Evolutionary conservation across 2,797 vertebrate species (phyloP).

Genomic region (Oryzias dopingdopingensis): DNA sequence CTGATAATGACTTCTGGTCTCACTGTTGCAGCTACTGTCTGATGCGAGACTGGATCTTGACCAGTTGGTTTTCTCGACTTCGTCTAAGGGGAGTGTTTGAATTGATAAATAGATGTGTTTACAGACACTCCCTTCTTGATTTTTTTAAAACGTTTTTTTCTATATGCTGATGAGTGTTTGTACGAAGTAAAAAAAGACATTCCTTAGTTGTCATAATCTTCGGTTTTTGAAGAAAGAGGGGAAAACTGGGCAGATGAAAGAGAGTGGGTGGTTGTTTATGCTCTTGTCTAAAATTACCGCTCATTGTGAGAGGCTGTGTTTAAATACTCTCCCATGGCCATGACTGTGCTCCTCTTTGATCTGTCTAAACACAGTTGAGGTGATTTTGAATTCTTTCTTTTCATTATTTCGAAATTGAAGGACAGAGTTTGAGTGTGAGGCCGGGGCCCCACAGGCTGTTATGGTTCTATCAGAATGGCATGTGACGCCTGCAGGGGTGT

Average conservation of each 20-base stretch:
- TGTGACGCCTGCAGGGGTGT: conserved; percentile 58
- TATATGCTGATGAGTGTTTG: conserved; percentile 5
- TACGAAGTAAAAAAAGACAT: conserved; percentile 3
- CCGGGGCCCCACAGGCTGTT: conserved; percentile 30
- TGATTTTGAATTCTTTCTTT: conserved; percentile 32
- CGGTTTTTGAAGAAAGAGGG: conserved; percentile 38
- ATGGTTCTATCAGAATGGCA: conserved; percentile 38
- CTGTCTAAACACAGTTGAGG: conserved; percentile 39
- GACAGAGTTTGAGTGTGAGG: conserved; percentile 27
- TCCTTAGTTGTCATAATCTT: conserved; percentile 46
- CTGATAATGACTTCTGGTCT: conserved; percentile 55
- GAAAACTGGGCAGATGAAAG: conserved; percentile 24
- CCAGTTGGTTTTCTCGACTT: conserved; percentile 40
- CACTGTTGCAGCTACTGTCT: conserved; percentile 28
- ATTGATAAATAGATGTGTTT: conserved; percentile 50
- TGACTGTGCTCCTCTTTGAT: conserved; percentile 29
- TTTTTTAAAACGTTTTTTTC: background rate
- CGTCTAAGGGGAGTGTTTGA: conserved; percentile 39
- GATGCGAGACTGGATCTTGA: conserved; percentile 39
- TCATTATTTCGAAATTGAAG: conserved; percentile 24
- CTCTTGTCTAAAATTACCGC: conserved; percentile 45
- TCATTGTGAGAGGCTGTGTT: conserved; percentile 43
- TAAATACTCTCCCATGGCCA: conserved; percentile 28
- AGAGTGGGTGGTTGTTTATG: conserved; percentile 41
- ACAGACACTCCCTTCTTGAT: conserved; percentile 27